phyloP scores from a whole-genome alignment of 2,797 vertebrate genomes.

The Malurus splendens region DNA sequence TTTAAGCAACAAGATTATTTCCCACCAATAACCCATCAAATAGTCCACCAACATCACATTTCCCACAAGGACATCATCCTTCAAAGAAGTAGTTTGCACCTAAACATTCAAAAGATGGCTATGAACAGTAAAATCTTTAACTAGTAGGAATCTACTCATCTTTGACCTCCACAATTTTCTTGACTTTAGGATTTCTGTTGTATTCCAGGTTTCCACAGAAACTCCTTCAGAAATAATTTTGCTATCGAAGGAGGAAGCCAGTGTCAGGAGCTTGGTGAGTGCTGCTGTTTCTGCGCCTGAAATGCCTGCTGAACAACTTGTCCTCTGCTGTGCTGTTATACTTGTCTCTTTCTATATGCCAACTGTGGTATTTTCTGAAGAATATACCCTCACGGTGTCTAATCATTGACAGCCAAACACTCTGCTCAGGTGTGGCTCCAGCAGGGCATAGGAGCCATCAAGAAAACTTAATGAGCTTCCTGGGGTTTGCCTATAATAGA shows the following conservation, averaged over 20 bases:
- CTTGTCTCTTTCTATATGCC: neutral
- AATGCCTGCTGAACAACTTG: neutral
- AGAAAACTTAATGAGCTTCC: conserved; percentile 46
- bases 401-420: conserved; percentile 25
- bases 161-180: neutral
- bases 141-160: neutral
- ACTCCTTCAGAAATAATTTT: neutral
- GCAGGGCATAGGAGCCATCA: conserved; percentile 21
- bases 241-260: neutral
- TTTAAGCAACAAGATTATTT: neutral
- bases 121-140: neutral
- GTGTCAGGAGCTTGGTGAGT: neutral
- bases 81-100: neutral
- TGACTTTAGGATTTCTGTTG: neutral
- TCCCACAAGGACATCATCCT: neutral
- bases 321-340: conserved; percentile 3
- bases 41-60: neutral
- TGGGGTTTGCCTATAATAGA: conserved; percentile 3
- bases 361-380: conserved; percentile 15
- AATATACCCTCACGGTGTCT: neutral
- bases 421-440: conserved; percentile 30
- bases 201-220: neutral
- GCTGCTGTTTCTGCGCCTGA: conserved; percentile 1
- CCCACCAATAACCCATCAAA: neutral
- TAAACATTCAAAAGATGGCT: neutral